These are phyloP conservation scores for Allolobophora icterica DNA, from an alignment of 2,888 invertebrate species.

Conservation along the genomic window DNA sequence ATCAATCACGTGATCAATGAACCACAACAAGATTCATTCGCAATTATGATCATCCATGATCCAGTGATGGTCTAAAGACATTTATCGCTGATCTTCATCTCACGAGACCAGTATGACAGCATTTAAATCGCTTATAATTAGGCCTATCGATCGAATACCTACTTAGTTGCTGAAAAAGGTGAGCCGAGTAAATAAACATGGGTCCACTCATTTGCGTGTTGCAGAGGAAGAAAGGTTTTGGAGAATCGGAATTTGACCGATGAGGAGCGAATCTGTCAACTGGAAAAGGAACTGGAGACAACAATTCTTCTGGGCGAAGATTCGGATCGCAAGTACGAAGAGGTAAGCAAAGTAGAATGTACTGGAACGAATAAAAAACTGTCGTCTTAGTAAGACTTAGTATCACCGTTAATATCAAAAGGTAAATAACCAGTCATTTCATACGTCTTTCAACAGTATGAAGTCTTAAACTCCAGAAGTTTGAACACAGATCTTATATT, in stretches of 20 bases:
- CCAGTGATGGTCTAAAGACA: too few relatives aligned
- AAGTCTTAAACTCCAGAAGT: not conserved
- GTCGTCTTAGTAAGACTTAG: too few relatives aligned
- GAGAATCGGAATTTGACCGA: conserved; percentile 94
- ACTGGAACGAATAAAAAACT: too few relatives aligned
- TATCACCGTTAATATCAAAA: too few relatives aligned
- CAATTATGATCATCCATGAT: too few relatives aligned
- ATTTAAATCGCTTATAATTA: too few relatives aligned
- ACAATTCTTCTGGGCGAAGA: conserved; percentile 60
- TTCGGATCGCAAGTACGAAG: conserved; percentile 99
- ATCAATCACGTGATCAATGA: not conserved
- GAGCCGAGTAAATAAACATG: not conserved
- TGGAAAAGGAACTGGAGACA: conserved; percentile 60
- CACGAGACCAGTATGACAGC: not conserved
- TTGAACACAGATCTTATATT: not conserved
- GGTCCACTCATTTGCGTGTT: too few relatives aligned
- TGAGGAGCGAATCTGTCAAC: conserved; percentile 60
- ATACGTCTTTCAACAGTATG: not conserved
- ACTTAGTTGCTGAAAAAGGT: not conserved
- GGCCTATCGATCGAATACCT: not conserved
- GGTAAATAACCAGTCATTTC: too few relatives aligned
- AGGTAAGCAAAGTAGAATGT: conserved; percentile 76
- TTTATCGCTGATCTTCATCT: too few relatives aligned
- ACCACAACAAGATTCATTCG: too few relatives aligned
- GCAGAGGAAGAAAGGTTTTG: conserved; percentile 96